Conservation (phyloP, 2,888 invertebrate species). For the Ariolimax columbianus region DNA sequence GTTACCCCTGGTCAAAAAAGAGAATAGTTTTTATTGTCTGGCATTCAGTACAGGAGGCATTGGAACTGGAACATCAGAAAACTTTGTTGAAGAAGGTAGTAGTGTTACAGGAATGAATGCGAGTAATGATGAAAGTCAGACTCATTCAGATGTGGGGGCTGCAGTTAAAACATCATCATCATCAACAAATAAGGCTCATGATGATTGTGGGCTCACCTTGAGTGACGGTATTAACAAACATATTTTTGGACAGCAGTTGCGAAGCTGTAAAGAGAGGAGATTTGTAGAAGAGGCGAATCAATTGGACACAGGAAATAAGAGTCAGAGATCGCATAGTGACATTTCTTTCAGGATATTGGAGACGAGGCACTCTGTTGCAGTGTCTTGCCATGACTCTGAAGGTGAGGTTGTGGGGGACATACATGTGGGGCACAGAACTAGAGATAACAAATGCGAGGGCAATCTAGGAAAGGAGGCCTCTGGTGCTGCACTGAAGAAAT, state of each 20-base stretch:
- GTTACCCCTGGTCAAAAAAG: background rate
- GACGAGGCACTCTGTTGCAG: background rate
- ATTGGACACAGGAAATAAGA: background rate
- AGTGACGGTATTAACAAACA: background rate
- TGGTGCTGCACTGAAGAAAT: background rate
- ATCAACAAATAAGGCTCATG: background rate
- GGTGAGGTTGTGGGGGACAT: background rate
- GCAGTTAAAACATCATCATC: background rate
- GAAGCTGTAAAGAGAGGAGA: background rate
- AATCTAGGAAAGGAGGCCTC: background rate
- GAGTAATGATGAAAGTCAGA: background rate
- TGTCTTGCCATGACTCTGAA: background rate
- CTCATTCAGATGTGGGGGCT: background rate
- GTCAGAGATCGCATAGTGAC: background rate
- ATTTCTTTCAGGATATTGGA: background rate
- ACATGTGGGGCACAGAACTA: background rate
- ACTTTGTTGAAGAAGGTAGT: background rate
- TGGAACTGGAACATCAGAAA: background rate
- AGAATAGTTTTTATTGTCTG: background rate
- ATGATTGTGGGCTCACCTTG: no score
- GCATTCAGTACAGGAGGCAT: background rate
- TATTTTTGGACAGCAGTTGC: background rate
- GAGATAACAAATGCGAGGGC: background rate
- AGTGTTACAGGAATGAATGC: no score
- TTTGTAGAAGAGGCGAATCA: background rate